Percentiles rank a stretch among this genome's conserved stretches.
These are phyloP conservation scores for Drosophila seguyi DNA, from an alignment of 1,140 invertebrate species.

Conservation along the genomic window DNA sequence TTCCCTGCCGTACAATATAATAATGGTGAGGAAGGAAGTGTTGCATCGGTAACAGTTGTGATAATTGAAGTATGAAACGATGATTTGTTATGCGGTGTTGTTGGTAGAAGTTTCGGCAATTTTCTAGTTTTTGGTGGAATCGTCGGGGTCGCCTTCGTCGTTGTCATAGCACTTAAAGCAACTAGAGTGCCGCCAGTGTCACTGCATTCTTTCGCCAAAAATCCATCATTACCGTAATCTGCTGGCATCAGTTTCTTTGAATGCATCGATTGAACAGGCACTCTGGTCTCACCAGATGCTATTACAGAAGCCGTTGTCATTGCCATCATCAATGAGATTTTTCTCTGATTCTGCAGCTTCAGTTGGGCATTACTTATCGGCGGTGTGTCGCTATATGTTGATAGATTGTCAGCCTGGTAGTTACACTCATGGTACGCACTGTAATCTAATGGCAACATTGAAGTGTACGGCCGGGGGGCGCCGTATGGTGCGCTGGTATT, in stretches of 20 bases:
- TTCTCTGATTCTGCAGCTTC: constrained; percentile 71
- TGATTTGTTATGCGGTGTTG: constrained; percentile 56
- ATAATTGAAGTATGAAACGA: constrained; percentile 10
- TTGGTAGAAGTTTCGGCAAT: constrained; percentile 79
- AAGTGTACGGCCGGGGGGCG: constrained; percentile 60
- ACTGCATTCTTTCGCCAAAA: constrained; percentile 17
- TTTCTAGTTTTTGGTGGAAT: constrained; percentile 64
- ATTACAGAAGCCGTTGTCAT: constrained; percentile 84
- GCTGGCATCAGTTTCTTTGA: constrained; percentile 17
- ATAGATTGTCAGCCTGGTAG: constrained; percentile 61
- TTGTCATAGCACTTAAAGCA: constrained; percentile 4
- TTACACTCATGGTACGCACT: constrained; percentile 89
- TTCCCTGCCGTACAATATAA: constrained; percentile 32
- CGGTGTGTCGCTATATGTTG: constrained; percentile 71
- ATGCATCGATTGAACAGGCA: constrained; percentile 53
- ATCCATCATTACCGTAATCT: constrained; percentile 26
- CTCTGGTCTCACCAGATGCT: constrained; percentile 79
- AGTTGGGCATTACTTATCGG: constrained; percentile 58
- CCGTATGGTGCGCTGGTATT: constrained; percentile 12
- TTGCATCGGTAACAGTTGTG: constrained; percentile 7
- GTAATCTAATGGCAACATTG: constrained; percentile 85
- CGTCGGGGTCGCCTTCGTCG: constrained; percentile 2
- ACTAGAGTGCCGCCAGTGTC: constrained; percentile 5
- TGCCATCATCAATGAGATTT: constrained; percentile 77
- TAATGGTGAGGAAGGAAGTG: constrained; percentile 13